phyloP scores from a whole-genome alignment of 2,888 invertebrate species.

The Mycogona germanica region DNA sequence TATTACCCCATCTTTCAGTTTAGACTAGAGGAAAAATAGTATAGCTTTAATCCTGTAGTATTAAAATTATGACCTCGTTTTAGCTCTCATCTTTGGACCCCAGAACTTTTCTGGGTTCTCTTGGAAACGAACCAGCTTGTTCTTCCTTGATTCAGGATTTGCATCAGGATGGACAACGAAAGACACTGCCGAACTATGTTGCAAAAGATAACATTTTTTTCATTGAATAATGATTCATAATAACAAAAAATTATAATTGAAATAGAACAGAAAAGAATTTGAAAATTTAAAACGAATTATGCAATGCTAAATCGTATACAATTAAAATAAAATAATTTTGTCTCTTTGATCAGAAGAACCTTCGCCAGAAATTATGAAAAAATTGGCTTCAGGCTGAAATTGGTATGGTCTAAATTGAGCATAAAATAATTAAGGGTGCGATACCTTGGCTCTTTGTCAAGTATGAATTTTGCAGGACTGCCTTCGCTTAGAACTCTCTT shows the following conservation, averaged over 20 bases:
- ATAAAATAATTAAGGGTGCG: slow-evolving; percentile 13
- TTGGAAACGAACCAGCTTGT: slow-evolving; percentile 65
- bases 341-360: too few relatives aligned
- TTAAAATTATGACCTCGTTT: slow-evolving; percentile 47
- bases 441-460: slow-evolving; percentile 27
- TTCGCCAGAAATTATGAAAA: too few relatives aligned
- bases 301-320: background rate
- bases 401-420: background rate
- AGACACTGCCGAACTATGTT: slow-evolving; percentile 32
- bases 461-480: slow-evolving; percentile 39
- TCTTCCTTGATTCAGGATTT: slow-evolving; percentile 62
- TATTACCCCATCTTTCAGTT: background rate
- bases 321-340: too few relatives aligned
- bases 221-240: background rate
- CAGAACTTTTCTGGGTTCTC: slow-evolving; percentile 74
- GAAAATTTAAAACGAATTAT: background rate
- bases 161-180: slow-evolving; percentile 53
- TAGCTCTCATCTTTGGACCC: slow-evolving; percentile 80
- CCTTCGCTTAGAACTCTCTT: slow-evolving; percentile 16
- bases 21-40: too few relatives aligned
- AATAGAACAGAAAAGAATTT: background rate
- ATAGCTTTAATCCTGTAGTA: background rate
- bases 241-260: background rate
- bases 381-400: background rate
- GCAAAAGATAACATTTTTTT: too few relatives aligned